Evolutionary conservation across 2,888 invertebrate genomes (phyloP).

Genomic region (Eupeodes latifasciatus): DNA sequence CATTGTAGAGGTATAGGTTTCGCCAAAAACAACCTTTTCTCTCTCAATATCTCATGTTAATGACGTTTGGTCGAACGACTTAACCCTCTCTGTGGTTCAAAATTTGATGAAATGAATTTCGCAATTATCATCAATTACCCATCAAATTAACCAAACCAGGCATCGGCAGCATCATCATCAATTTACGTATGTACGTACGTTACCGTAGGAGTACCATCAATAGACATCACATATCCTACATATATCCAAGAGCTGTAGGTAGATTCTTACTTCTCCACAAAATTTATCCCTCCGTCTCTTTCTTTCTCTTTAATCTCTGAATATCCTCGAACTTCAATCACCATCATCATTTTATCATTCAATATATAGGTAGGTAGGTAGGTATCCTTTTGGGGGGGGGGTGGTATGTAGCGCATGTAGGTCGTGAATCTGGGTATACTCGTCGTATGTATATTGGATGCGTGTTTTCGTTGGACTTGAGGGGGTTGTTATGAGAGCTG

Average conservation of each 20-base stretch:
- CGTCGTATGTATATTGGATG: neutral
- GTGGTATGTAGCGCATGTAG: too few species aligned
- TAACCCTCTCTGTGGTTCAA: constrained; percentile 65
- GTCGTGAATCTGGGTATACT: constrained; percentile 9
- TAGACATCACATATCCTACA: neutral
- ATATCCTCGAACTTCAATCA: constrained; percentile 16
- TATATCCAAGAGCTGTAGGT: constrained; percentile 21
- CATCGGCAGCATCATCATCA: constrained; percentile 34
- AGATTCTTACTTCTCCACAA: neutral
- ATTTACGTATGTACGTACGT: neutral
- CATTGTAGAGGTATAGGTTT: neutral
- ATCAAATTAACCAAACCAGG: constrained; percentile 68
- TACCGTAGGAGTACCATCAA: neutral
- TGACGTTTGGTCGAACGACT: constrained; percentile 55
- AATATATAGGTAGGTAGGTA: neutral
- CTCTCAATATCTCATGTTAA: constrained; percentile 17
- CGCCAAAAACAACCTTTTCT: constrained; percentile 11
- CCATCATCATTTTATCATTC: constrained; percentile 12
- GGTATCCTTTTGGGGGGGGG: constrained; percentile 40
- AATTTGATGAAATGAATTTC: constrained; percentile 71
- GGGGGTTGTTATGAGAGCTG: neutral
- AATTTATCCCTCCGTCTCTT: neutral
- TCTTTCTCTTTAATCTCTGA: neutral
- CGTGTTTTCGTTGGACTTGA: constrained; percentile 12
- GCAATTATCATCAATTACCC: constrained; percentile 74